phyloP scores from a whole-genome alignment of 2,113 vertebrate species.

The mouse (Mus musculus) region DNA sequence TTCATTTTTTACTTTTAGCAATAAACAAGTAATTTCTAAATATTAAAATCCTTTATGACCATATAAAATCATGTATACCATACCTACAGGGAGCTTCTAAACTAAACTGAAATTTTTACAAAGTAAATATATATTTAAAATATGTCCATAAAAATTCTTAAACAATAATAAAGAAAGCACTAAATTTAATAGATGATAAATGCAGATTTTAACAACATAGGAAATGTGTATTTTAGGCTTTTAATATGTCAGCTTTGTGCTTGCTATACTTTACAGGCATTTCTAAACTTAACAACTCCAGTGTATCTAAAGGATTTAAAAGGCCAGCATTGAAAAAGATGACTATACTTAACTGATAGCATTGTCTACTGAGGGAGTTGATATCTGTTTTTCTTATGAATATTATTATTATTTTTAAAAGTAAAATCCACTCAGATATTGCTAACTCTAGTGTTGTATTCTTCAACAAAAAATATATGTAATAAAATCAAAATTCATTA shows the following conservation, averaged over 20 bases:
- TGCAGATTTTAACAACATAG: neutral
- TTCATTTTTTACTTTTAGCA: constrained; percentile 69
- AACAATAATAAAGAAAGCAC: neutral
- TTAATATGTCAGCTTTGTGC: neutral
- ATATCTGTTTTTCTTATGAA: neutral
- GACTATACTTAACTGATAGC: neutral
- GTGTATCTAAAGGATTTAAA: neutral
- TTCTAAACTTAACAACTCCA: neutral
- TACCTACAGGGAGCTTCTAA: neutral
- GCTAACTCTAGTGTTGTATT: neutral
- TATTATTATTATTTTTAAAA: constrained; percentile 28
- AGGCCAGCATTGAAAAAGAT: neutral
- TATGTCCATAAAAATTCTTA: neutral
- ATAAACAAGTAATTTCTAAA: constrained; percentile 59
- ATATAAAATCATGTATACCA: neutral
- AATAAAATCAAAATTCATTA: neutral
- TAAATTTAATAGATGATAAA: neutral
- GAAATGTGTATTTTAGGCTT: neutral
- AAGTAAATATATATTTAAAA: neutral
- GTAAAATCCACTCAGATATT: neutral
- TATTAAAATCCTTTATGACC: constrained; percentile 57
- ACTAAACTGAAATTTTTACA: neutral
- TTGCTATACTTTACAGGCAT: neutral
- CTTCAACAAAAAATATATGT: neutral
- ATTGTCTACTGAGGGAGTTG: neutral